Percentiles rank a stretch among this genome's conserved stretches.
phyloP scores from a whole-genome alignment of 1,140 invertebrate genomes.

The Rhyzopertha dominica region DNA sequence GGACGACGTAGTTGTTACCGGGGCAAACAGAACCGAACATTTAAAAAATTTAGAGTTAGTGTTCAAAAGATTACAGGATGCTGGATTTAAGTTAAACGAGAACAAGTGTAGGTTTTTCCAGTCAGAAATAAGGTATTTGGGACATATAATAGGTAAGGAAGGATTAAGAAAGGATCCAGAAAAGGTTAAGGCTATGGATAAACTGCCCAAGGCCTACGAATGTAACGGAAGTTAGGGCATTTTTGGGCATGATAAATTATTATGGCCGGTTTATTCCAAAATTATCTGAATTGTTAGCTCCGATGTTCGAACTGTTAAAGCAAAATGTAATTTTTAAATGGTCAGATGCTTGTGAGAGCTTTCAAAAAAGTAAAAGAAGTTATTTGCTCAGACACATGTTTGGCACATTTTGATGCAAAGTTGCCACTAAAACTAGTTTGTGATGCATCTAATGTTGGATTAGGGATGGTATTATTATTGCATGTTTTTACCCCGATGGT shows the following conservation, averaged over 20 bases:
- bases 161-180: conserved; percentile 30
- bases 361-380: conserved; percentile 16
- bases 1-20: conserved; percentile 40
- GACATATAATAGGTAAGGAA: conserved; percentile 32
- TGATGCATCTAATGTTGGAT: conserved; percentile 4
- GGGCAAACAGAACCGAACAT: conserved; percentile 26
- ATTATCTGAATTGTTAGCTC: conserved; percentile 21
- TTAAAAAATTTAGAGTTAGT: conserved; percentile 8
- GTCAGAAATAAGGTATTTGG: conserved; percentile 33
- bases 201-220: conserved; percentile 22
- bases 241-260: conserved; percentile 12
- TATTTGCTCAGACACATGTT: conserved; percentile 23
- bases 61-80: conserved; percentile 19
- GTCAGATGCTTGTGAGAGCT: conserved; percentile 7
- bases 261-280: conserved; percentile 24
- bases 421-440: conserved; percentile 8
- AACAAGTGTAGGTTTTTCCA: conserved; percentile 14
- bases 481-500: conserved; percentile 28
- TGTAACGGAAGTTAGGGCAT: conserved; percentile 2
- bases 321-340: conserved; percentile 4
- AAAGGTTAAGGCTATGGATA: conserved; percentile 5
- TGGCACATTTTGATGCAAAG: conserved; percentile 5
- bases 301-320: conserved; percentile 3
- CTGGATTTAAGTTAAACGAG: conserved; percentile 30
- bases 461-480: conserved; percentile 13